Percentiles rank a stretch among this genome's conserved stretches.
Evolutionary conservation across 2,888 invertebrate species (phyloP).

Genomic region (Lomographa bimaculata): DNA sequence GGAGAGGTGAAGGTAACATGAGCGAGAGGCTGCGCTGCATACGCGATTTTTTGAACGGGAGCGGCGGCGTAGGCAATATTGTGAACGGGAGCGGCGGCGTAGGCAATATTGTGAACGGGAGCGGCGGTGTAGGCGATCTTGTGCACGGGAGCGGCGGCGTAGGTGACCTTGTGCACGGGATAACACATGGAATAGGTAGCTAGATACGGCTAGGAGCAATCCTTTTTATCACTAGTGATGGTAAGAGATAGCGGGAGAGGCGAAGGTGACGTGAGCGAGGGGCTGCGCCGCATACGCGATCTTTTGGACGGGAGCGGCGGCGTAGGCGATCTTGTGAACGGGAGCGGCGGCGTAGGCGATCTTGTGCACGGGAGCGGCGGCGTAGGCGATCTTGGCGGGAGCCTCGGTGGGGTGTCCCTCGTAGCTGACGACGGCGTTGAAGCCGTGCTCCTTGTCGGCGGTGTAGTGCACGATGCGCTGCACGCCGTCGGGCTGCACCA

Average conservation of each 20-base stretch:
- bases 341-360: slow-evolving; percentile 38
- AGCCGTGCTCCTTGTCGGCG: slow-evolving; percentile 68
- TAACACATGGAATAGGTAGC: slow-evolving; percentile 43
- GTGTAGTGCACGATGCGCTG: slow-evolving; percentile 74
- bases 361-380: slow-evolving; percentile 32
- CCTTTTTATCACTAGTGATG: too few species aligned
- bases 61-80: slow-evolving; percentile 60
- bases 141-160: slow-evolving; percentile 37
- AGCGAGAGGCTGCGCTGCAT: slow-evolving; percentile 45
- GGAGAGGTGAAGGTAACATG: slow-evolving; percentile 68
- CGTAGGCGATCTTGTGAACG: slow-evolving; percentile 37
- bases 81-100: slow-evolving; percentile 44
- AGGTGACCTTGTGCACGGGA: slow-evolving; percentile 43
- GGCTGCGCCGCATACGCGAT: slow-evolving; percentile 35
- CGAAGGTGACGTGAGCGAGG: slow-evolving; percentile 16
- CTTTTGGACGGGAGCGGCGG: slow-evolving; percentile 36
- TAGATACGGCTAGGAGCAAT: slow-evolving; percentile 27
- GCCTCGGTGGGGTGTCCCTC: slow-evolving; percentile 62
- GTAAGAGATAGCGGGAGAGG: slow-evolving; percentile 38
- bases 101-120: slow-evolving; percentile 36
- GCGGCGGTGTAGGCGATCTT: slow-evolving; percentile 38
- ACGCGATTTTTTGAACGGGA: slow-evolving; percentile 41
- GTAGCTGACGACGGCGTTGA: slow-evolving; percentile 73
- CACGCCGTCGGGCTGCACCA: slow-evolving; percentile 74
- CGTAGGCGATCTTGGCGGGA: slow-evolving; percentile 38